These are phyloP conservation scores for Microcebus griseorufus DNA, from an alignment of 2,113 vertebrate genomes.

Conservation along the genomic window DNA sequence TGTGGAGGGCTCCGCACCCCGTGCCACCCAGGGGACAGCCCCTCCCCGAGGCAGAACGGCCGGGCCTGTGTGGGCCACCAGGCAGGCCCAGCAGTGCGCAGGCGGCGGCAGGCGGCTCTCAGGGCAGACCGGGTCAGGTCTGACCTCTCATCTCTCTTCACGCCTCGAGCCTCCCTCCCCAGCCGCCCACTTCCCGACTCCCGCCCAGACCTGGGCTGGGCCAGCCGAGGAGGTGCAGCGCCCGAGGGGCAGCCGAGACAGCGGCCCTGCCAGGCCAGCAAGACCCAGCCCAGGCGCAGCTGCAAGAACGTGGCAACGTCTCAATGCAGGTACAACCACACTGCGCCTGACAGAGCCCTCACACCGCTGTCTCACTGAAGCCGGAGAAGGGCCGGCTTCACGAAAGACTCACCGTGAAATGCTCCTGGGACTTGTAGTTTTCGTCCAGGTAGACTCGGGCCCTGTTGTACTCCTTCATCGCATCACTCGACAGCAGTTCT, in stretches of 20 bases:
- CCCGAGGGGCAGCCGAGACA: too few relatives aligned
- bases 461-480: conserved; percentile 96
- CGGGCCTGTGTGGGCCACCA: neutral
- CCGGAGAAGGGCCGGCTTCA: too few relatives aligned
- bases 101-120: too few relatives aligned
- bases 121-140: neutral
- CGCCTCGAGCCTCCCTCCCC: neutral
- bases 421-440: conserved; percentile 97
- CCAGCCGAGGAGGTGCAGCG: too few relatives aligned
- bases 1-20: neutral
- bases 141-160: neutral
- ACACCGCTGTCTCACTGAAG: too few relatives aligned
- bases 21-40: neutral
- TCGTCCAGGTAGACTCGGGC: conserved; percentile 97
- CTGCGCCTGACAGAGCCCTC: too few relatives aligned
- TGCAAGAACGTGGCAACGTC: too few relatives aligned
- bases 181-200: too few relatives aligned
- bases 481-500: conserved; percentile 94
- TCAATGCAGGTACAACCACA: accelerated
- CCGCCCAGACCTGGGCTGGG: too few relatives aligned
- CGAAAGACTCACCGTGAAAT: conserved; percentile 91
- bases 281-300: too few relatives aligned
- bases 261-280: too few relatives aligned
- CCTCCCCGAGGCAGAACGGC: neutral
- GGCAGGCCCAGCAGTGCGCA: neutral